phyloP scores from a whole-genome alignment of 2,797 vertebrate species.

The Hydrolagus colliei region DNA sequence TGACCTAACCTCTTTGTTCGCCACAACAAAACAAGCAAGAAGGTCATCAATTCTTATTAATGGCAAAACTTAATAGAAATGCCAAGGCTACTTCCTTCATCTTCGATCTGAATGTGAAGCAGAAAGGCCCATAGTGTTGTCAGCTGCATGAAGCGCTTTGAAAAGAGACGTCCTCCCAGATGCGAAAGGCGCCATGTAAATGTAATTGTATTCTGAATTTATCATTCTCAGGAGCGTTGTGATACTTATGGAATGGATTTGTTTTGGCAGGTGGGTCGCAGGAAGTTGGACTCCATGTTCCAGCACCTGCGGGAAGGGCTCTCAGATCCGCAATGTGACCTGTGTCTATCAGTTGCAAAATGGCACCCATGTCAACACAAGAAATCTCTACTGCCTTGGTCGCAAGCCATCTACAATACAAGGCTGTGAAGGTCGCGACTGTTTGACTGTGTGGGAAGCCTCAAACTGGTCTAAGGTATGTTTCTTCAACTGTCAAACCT shows the following conservation, averaged over 20 bases:
- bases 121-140: too few species aligned
- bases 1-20: too few species aligned
- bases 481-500: background rate
- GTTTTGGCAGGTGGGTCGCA: constrained; percentile 75
- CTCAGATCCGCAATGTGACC: constrained; percentile 75
- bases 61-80: too few species aligned
- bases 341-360: constrained; percentile 85
- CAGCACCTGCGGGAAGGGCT: constrained; percentile 75
- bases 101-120: too few species aligned
- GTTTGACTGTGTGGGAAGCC: constrained; percentile 82
- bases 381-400: constrained; percentile 73
- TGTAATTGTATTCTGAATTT: too few species aligned
- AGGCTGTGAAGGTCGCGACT: constrained; percentile 79
- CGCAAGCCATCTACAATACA: constrained; percentile 67
- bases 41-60: too few species aligned
- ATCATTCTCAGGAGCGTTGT: background rate
- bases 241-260: constrained; percentile 1
- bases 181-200: too few species aligned
- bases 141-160: too few species aligned
- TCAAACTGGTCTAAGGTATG: constrained; percentile 89
- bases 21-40: too few species aligned
- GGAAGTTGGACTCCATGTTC: constrained; percentile 82
- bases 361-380: constrained; percentile 72
- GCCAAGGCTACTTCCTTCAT: too few species aligned
- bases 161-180: too few species aligned